Evolutionary conservation across 2,797 vertebrate genomes (phyloP), one percentile per base, ranked within the genome.

Genomic region (Syngnathus acus): DNA sequence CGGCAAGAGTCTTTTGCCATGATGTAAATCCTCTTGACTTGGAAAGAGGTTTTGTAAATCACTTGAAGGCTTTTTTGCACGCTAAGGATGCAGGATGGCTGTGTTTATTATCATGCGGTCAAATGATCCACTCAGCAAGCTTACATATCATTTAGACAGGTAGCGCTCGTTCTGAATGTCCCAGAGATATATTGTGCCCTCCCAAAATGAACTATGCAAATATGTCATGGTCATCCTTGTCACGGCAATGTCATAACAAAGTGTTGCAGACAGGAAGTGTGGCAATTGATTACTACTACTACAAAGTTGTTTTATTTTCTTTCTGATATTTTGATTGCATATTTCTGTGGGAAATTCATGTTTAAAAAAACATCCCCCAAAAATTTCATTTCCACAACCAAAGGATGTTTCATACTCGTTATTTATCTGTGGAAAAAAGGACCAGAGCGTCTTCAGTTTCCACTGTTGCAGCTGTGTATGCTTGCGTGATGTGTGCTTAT

Each of bases 401-500:
- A 4, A 23, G 5, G 51, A 13, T 54, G 11, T 8, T 54, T 54
- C 21, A 5, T 13, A 8, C 48, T 9, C 1, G 17, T 5, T 13
- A 51, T 51, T 17, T 26, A 54, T 54, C 10, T 10, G 11, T 2
- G 51, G 1, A 54, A 26, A 53, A 23, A 54, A 54, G 23, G 21
- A 13, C 21, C 21, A 11, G 21, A 23, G 21, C 21, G 26, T 54
- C 53, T 26, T 54, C 9, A 6, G 21, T 26, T 54, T 54, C 21
- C 4, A 23, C 23, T 54, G 21, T 19, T 37, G 16, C 42, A 13
- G 47, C 5, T 55, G 16, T 70, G 38, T 65, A 47, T 70, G 55
- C 64, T 16, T 62, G 55, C 63, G 65, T 53, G 47, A 9, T 39
- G 23, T 51, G 42, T 8, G 5, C 61, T 16, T 55, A 68, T 74